A percentile compares a stretch with the other conserved stretches of the same genome.
Conservation (phyloP, 2,888 invertebrate genomes). For the Steinernema scapterisci region DNA sequence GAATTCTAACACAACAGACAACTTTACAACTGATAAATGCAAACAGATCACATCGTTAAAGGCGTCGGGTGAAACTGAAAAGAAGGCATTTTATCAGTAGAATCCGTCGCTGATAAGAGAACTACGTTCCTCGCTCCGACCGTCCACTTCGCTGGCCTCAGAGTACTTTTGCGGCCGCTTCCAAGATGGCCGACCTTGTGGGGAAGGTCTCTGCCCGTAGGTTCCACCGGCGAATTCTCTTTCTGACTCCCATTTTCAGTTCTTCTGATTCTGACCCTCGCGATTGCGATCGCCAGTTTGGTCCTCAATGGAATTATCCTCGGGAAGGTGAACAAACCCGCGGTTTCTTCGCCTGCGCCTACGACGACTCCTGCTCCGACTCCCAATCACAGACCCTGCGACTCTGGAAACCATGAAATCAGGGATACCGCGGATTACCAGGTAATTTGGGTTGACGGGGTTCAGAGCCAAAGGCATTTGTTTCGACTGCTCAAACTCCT, state of each 20-base stretch:
- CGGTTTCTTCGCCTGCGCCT: not conserved
- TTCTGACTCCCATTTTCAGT: slow-evolving; percentile 38
- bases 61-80: too few species aligned
- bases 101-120: not conserved
- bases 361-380: not conserved
- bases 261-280: slow-evolving; percentile 41
- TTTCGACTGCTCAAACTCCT: not conserved
- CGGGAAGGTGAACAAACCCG: slow-evolving; percentile 35
- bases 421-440: not conserved
- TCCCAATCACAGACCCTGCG: not conserved
- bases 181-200: slow-evolving; percentile 18
- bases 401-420: not conserved
- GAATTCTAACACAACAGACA: too few species aligned
- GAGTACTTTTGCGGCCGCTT: not conserved
- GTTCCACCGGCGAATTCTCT: not conserved
- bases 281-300: slow-evolving; percentile 50
- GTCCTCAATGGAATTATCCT: slow-evolving; percentile 52
- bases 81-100: not conserved
- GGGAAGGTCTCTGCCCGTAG: slow-evolving; percentile 3
- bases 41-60: too few species aligned
- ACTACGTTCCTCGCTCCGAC: not conserved
- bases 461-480: too few species aligned
- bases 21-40: too few species aligned
- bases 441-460: too few species aligned
- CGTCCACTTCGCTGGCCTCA: not conserved